Percentiles rank a stretch among this genome's conserved stretches.
Evolutionary conservation across 1,140 invertebrate species (phyloP).

Genomic region (Gryon sp.): DNA sequence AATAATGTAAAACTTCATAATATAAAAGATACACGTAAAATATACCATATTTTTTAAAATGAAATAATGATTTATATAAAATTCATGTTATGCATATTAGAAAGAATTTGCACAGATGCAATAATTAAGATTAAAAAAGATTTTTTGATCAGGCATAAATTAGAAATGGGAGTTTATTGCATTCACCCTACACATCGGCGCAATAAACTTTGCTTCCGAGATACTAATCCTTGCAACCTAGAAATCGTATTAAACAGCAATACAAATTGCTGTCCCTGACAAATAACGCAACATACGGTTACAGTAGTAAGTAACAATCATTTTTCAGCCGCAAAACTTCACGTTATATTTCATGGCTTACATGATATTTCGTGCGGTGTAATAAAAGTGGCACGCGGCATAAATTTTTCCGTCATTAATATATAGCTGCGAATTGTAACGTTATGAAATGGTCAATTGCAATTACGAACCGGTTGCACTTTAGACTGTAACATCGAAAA

Average conservation of each 20-base stretch:
- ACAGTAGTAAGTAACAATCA: slow-evolving; percentile 36
- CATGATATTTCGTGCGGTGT: slow-evolving; percentile 14
- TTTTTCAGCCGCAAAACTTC: slow-evolving; percentile 3
- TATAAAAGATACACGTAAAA: no score
- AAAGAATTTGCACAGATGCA: background rate
- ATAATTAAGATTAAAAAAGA: slow-evolving; percentile 13
- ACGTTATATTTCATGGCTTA: slow-evolving; percentile 34
- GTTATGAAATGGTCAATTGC: no score
- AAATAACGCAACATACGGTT: slow-evolving; percentile 29
- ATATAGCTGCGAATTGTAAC: slow-evolving; percentile 23
- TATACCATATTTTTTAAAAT: no score
- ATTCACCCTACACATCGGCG: slow-evolving; percentile 5
- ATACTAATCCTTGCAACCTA: slow-evolving; percentile 31
- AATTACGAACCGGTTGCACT: no score
- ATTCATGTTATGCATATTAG: no score
- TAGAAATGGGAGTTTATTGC: slow-evolving; percentile 20
- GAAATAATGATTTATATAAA: no score
- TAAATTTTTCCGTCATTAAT: slow-evolving; percentile 34
- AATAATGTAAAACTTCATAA: no score
- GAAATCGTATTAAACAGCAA: slow-evolving; percentile 44
- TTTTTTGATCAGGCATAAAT: slow-evolving; percentile 13
- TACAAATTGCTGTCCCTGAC: slow-evolving; percentile 34
- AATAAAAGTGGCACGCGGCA: slow-evolving; percentile 37
- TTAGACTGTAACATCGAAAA: no score
- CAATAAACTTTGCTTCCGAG: slow-evolving; percentile 15